A percentile compares a stretch with the other conserved stretches of the same genome.
These are phyloP conservation scores for Odontesthes bonariensis DNA, from an alignment of 2,113 vertebrate genomes.

Conservation along the genomic window DNA sequence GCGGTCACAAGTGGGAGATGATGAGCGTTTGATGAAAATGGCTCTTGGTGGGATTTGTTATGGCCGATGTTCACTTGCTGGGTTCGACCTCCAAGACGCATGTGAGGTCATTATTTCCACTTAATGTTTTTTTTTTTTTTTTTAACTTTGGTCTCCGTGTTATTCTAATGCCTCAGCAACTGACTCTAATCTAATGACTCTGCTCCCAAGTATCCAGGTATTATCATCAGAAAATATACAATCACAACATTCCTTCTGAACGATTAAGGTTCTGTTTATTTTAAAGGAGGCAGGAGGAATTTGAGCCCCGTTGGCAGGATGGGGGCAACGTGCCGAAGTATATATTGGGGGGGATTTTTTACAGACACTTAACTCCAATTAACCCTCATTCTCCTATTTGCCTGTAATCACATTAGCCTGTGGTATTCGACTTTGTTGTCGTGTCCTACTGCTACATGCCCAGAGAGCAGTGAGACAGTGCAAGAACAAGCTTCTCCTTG, in stretches of 20 bases:
- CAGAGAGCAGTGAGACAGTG: slow-evolving; percentile 26
- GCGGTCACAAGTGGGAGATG: slow-evolving; percentile 34
- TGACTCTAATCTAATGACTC: slow-evolving; percentile 59
- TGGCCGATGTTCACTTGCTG: not conserved
- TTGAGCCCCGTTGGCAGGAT: slow-evolving; percentile 27
- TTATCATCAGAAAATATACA: slow-evolving; percentile 69
- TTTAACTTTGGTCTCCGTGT: slow-evolving; percentile 20
- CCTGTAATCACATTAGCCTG: slow-evolving; percentile 79
- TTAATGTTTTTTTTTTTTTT: slow-evolving; percentile 25
- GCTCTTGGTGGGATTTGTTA: slow-evolving; percentile 26
- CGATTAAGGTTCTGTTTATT: slow-evolving; percentile 65
- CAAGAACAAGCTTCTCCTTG: slow-evolving; percentile 76
- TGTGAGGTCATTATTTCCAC: not conserved
- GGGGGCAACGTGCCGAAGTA: slow-evolving; percentile 30
- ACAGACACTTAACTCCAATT: slow-evolving; percentile 80
- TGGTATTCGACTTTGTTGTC: slow-evolving; percentile 70
- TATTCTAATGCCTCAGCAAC: slow-evolving; percentile 25
- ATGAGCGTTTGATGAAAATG: slow-evolving; percentile 58
- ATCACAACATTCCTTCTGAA: slow-evolving; percentile 51
- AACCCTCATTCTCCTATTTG: slow-evolving; percentile 72
- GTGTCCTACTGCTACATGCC: slow-evolving; percentile 49
- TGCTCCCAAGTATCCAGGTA: slow-evolving; percentile 40
- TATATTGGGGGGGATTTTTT: slow-evolving; percentile 43
- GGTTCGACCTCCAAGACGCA: slow-evolving; percentile 26
- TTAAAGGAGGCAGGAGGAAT: slow-evolving; percentile 52